These are phyloP conservation scores for Amyelois transitella DNA, from an alignment of 1,140 invertebrate species.

Conservation along the genomic window DNA sequence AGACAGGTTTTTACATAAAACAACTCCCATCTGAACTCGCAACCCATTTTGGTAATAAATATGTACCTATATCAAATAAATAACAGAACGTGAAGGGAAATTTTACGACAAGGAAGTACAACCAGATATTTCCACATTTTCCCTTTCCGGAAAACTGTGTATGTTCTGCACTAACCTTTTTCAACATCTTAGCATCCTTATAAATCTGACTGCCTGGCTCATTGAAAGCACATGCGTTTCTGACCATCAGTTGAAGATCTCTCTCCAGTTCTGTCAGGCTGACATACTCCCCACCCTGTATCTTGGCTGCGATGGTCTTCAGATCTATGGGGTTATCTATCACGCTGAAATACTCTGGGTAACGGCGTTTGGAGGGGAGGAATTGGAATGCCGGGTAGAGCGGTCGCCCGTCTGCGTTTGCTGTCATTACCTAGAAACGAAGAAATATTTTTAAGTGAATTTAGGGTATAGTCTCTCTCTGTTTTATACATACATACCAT, in stretches of 20 bases:
- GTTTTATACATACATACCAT: background rate
- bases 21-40: too few relatives aligned
- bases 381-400: slow-evolving; percentile 91
- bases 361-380: slow-evolving; percentile 91
- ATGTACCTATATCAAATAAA: too few relatives aligned
- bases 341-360: slow-evolving; percentile 97
- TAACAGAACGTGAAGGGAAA: too few relatives aligned
- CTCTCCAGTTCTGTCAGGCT: slow-evolving; percentile 89
- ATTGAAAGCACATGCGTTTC: slow-evolving; percentile 97
- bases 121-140: too few relatives aligned
- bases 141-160: too few relatives aligned
- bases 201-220: slow-evolving; percentile 97
- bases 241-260: slow-evolving; percentile 93
- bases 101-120: too few relatives aligned
- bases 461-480: background rate
- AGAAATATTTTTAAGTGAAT: background rate
- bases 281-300: slow-evolving; percentile 88
- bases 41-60: too few relatives aligned
- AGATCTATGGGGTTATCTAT: slow-evolving; percentile 97
- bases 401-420: slow-evolving; percentile 85
- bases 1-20: too few relatives aligned
- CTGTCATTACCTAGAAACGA: slow-evolving; percentile 84
- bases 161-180: slow-evolving; percentile 84
- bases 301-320: slow-evolving; percentile 92
- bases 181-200: slow-evolving; percentile 93